These are phyloP conservation scores for Cryptosula pallasiana DNA, from an alignment of 2,888 invertebrate species.

Conservation along the genomic window DNA sequence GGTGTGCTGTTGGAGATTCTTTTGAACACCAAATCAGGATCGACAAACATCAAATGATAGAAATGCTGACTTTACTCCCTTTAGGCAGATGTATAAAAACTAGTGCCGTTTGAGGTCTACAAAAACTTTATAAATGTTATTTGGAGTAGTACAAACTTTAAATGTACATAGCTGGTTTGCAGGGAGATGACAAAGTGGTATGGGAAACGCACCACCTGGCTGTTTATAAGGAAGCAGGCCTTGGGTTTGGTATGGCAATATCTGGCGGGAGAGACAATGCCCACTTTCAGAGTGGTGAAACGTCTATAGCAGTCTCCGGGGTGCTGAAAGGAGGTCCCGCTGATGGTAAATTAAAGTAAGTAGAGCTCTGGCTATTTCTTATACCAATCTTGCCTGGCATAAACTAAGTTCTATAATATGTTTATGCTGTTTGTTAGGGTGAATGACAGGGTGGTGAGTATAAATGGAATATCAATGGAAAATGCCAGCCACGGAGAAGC, in stretches of 20 bases:
- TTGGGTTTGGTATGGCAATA: constrained; percentile 97
- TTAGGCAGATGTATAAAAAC: too few relatives aligned
- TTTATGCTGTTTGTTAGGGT: constrained; percentile 63
- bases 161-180: too few relatives aligned
- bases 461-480: constrained; percentile 90
- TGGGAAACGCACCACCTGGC: constrained; percentile 94
- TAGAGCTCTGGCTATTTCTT: too few relatives aligned
- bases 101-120: too few relatives aligned
- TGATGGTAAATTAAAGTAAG: constrained; percentile 91
- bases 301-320: constrained; percentile 90
- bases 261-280: constrained; percentile 97
- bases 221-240: constrained; percentile 78
- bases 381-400: too few relatives aligned
- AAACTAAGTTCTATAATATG: too few relatives aligned
- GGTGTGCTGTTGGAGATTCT: too few relatives aligned
- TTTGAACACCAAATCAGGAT: too few relatives aligned
- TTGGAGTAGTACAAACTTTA: too few relatives aligned
- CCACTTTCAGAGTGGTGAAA: constrained; percentile 95
- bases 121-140: too few relatives aligned
- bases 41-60: too few relatives aligned
- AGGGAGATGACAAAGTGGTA: constrained; percentile 66
- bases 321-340: constrained; percentile 95
- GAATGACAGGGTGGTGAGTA: constrained; percentile 93
- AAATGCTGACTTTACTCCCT: too few relatives aligned
- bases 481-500: constrained; percentile 79